Evolutionary conservation across 2,797 vertebrate species (phyloP), one percentile per base, ranked within the genome.

Genomic region (Tenualosa thibaudeaui): DNA sequence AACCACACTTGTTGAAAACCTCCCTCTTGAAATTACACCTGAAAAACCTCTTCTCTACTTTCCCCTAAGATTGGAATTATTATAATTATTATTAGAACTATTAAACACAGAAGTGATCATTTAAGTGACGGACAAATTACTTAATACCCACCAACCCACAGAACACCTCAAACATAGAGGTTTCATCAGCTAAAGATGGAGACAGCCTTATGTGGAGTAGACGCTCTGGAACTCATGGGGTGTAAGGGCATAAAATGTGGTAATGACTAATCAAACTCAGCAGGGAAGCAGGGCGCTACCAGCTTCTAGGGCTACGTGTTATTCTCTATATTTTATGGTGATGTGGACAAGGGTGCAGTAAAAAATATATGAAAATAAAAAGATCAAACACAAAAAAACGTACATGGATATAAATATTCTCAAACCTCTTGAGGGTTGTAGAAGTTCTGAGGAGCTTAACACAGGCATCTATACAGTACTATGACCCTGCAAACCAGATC

Each of bases 241-340:
- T 90, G 89, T 89, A 87, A 90, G 86, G 89, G 88, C 89, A 91
- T 89, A 90, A 92, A 94, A 93, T 90, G 90, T 89, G 90, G 92
- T 93, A 92, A 94, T 93, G 92, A 89, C 89, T 82, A 84, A 91
- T 92, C 91, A 90, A 92, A 89, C 89, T 92, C 87, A 91, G 91
- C 86, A 58, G 82, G 87, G 87, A 90, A 89, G 89, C 81, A 89
- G 85, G 68, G 86, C 85, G 26, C 17, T 6, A 22, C 19, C 0
- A 46, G 19, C 40, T 24, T 62, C 58, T 10, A 24, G 54, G 54
- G 17, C 3, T 10, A 62, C 22, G 12, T 78, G 17, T 78, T 78
- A 78, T 78, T 78, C 22, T 78, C 37, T 46, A 0, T 78, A 10
- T 78, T 78, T 78, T 78, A 78, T 78, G 40, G 26, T 43, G 43